These are phyloP conservation scores for Latheticus oryzae DNA, from an alignment of 2,888 invertebrate species.

Conservation along the genomic window DNA sequence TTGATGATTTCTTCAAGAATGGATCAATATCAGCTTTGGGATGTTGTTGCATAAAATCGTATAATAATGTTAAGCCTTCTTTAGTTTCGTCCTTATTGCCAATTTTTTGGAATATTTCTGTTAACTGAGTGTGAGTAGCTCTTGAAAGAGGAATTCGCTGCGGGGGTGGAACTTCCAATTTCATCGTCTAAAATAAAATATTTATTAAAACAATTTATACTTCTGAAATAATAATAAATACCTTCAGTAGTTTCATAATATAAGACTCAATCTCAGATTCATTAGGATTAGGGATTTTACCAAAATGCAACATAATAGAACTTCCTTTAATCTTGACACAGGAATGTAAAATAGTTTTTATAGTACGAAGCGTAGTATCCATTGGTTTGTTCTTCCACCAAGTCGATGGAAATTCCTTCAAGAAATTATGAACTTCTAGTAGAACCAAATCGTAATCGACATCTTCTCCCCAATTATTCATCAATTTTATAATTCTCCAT, in stretches of 20 bases:
- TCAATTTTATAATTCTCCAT: constrained; percentile 92
- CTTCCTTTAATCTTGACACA: constrained; percentile 90
- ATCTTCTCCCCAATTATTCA: constrained; percentile 82
- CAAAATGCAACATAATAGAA: constrained; percentile 81
- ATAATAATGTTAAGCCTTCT: constrained; percentile 83
- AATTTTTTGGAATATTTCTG: constrained; percentile 91
- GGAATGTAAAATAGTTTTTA: constrained; percentile 93
- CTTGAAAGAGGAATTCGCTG: constrained; percentile 72
- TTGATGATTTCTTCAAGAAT: constrained; percentile 84
- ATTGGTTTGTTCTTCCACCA: constrained; percentile 87
- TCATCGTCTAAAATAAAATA: constrained; percentile 60
- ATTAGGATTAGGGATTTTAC: constrained; percentile 80
- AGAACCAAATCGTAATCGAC: constrained; percentile 84
- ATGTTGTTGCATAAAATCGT: constrained; percentile 82
- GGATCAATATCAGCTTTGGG: constrained; percentile 89
- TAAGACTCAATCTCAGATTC: constrained; percentile 90
- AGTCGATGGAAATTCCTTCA: constrained; percentile 85
- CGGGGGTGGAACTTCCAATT: constrained; percentile 65
- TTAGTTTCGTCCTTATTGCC: constrained; percentile 88
- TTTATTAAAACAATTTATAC: constrained; percentile 2
- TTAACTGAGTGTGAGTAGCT: constrained; percentile 85
- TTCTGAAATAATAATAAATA: constrained; percentile 51
- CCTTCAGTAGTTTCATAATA: constrained; percentile 83
- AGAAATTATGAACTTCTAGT: constrained; percentile 87
- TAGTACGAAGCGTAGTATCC: constrained; percentile 90